phyloP scores from a whole-genome alignment of 2,113 vertebrate species.

The Climacteris rufus region DNA sequence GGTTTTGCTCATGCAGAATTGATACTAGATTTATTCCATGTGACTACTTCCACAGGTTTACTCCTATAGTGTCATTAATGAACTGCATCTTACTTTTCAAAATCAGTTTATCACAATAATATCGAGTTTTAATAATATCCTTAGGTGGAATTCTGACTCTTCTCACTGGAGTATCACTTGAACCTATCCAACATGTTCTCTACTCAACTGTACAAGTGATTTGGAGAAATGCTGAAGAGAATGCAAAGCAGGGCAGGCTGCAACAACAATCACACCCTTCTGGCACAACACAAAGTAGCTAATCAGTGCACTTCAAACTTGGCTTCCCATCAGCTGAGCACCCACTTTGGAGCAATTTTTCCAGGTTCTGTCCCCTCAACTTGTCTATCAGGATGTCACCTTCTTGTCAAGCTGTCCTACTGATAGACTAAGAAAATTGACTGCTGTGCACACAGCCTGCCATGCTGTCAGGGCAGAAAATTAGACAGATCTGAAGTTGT shows the following conservation, averaged over 20 bases:
- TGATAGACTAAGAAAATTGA: not conserved
- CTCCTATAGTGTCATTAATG: not conserved
- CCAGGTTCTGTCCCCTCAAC: not conserved
- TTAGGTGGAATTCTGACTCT: not conserved
- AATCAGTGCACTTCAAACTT: not conserved
- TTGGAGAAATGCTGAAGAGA: not conserved
- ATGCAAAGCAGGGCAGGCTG: rapidly evolving
- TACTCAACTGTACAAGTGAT: not conserved
- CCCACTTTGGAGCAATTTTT: not conserved
- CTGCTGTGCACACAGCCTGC: not conserved
- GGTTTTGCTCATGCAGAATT: not conserved
- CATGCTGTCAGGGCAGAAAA: not conserved
- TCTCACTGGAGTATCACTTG: not conserved
- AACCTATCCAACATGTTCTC: not conserved
- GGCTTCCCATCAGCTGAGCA: not conserved
- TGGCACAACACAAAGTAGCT: not conserved
- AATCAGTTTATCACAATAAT: not conserved
- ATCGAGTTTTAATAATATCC: not conserved
- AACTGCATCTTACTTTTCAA: not conserved
- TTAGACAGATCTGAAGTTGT: not conserved
- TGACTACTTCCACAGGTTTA: not conserved
- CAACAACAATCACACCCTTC: not conserved
- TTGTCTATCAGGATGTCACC: not conserved
- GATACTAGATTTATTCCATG: not conserved
- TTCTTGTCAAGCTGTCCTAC: not conserved